A percentile compares a stretch with the other conserved stretches of the same genome.
phyloP scores from a whole-genome alignment of 2,113 vertebrate species.

The Dicerorhinus sumatrensis region DNA sequence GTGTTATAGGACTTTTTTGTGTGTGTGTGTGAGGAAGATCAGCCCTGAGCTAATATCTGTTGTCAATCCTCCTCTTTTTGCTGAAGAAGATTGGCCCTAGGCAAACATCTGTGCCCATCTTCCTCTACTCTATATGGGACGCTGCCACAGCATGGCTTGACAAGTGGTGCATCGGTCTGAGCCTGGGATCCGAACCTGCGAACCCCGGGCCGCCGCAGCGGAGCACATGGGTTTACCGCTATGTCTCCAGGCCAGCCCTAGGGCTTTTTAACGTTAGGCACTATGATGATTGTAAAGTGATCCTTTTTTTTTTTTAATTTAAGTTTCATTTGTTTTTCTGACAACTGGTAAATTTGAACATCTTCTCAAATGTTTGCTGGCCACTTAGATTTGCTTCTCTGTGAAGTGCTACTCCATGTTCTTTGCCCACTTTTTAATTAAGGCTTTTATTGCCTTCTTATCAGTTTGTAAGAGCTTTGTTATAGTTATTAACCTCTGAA shows the following conservation, averaged over 20 bases:
- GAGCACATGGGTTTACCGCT: too few species aligned
- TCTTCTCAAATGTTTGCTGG: background rate
- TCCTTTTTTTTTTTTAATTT: background rate
- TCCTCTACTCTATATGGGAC: too few species aligned
- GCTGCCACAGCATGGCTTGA: too few species aligned
- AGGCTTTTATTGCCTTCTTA: background rate
- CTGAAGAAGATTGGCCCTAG: too few species aligned
- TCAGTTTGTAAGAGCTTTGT: background rate
- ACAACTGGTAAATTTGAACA: background rate
- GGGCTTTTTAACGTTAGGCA: background rate
- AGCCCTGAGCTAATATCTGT: too few species aligned
- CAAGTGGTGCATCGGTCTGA: too few species aligned
- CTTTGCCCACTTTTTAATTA: background rate
- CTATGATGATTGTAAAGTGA: background rate
- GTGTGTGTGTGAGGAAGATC: too few species aligned
- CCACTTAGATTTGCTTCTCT: background rate
- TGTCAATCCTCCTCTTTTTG: too few species aligned
- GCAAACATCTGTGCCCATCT: too few species aligned
- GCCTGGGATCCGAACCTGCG: too few species aligned
- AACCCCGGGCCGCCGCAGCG: too few species aligned
- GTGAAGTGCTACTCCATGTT: background rate
- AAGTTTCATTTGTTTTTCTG: conserved; percentile 49
- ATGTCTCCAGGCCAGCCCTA: too few species aligned
- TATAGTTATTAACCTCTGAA: background rate
- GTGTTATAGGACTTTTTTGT: background rate